Conservation (phyloP, 2,113 vertebrate genomes). For the Kobus ellipsiprymnus region DNA sequence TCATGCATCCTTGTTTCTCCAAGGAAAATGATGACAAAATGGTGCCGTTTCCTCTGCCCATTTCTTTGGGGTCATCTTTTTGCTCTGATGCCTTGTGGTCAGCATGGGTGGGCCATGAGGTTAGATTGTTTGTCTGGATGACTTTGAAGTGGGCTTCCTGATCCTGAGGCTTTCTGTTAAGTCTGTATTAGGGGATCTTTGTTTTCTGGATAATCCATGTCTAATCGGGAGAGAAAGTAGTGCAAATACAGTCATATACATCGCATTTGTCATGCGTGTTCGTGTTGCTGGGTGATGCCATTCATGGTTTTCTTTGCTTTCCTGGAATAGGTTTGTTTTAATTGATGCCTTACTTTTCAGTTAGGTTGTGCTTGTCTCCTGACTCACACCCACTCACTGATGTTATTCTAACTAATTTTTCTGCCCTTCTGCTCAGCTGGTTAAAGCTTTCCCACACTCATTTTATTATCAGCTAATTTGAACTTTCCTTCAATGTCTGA, state of each 20-base stretch:
- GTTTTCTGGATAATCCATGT: background rate
- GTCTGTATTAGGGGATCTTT: background rate
- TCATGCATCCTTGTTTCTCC: background rate
- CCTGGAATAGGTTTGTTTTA: background rate
- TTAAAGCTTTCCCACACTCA: background rate
- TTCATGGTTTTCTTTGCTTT: background rate
- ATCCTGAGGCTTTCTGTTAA: background rate
- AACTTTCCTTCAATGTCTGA: background rate
- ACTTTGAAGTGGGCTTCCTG: background rate
- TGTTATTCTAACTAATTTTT: background rate
- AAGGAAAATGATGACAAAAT: background rate
- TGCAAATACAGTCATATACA: background rate
- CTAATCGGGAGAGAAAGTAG: background rate
- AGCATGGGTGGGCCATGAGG: background rate
- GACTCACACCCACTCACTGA: background rate
- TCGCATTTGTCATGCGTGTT: background rate
- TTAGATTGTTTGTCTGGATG: background rate
- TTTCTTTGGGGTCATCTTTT: background rate
- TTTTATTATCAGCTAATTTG: background rate
- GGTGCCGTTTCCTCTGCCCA: background rate
- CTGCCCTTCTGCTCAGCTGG: background rate
- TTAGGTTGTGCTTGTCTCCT: background rate
- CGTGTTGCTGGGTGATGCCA: background rate
- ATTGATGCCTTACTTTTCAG: background rate
- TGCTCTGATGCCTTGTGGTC: background rate